Percentiles rank a stretch among this genome's conserved stretches.
These are phyloP conservation scores for Acrocyrtus sp. DNA, from an alignment of 2,888 invertebrate genomes.

Conservation along the genomic window DNA sequence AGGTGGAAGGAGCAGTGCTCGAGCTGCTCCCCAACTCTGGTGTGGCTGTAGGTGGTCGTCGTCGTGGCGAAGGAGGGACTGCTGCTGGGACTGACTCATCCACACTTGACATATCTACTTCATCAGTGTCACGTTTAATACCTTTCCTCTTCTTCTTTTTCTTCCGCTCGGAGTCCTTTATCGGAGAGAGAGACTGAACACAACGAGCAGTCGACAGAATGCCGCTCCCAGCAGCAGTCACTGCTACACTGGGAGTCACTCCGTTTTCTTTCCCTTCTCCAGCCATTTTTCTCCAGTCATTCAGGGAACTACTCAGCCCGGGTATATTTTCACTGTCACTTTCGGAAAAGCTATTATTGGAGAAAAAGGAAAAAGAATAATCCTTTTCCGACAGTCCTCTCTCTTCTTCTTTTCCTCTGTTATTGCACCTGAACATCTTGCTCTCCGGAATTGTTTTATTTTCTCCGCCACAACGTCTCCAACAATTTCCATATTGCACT, in stretches of 20 bases:
- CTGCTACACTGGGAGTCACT: conserved; percentile 5
- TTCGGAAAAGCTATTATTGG: neutral
- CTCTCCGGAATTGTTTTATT: conserved; percentile 13
- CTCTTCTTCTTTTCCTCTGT: neutral
- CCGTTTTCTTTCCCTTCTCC: conserved; percentile 39
- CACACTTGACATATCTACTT: conserved; percentile 47
- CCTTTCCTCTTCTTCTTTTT: conserved; percentile 33
- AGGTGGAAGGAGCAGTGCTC: neutral
- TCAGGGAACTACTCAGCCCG: conserved; percentile 3
- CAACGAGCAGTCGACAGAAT: conserved; percentile 11
- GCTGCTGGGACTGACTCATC: conserved; percentile 41
- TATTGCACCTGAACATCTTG: conserved; percentile 29
- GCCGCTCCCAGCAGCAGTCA: neutral
- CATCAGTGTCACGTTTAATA: conserved; percentile 50
- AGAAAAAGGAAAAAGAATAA: conserved; percentile 36
- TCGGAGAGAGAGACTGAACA: conserved; percentile 25
- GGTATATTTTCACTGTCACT: conserved; percentile 1
- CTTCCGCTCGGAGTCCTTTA: conserved; percentile 25
- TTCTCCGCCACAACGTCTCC: conserved; percentile 1
- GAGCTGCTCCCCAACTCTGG: neutral
- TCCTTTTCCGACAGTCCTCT: conserved; percentile 16
- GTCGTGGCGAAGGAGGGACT: conserved; percentile 3
- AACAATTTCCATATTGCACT: conserved; percentile 17
- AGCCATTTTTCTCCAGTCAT: conserved; percentile 37
- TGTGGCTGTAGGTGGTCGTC: neutral